A percentile compares a stretch with the other conserved stretches of the same genome.
phyloP scores from a whole-genome alignment of 1,140 invertebrate genomes.

The Delia radicum region DNA sequence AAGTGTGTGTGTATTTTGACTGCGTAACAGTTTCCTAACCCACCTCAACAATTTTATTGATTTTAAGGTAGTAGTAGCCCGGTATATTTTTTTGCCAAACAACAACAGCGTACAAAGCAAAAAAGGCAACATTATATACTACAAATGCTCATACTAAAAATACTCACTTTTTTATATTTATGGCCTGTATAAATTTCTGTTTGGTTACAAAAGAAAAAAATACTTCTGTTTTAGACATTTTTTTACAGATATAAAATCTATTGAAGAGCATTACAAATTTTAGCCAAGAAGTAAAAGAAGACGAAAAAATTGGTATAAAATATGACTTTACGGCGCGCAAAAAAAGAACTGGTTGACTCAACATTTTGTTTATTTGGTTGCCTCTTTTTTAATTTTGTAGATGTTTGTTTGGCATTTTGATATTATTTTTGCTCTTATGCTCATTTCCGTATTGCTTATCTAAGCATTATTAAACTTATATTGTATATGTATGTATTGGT shows the following conservation, averaged over 20 bases:
- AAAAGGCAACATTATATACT: background rate
- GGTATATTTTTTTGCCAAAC: background rate
- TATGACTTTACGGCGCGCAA: background rate
- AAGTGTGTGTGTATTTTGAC: slow-evolving; percentile 29
- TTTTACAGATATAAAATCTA: background rate
- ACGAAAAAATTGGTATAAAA: background rate
- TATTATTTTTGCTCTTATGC: background rate
- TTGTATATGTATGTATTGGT: background rate
- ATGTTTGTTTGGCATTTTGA: background rate
- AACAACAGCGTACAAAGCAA: background rate
- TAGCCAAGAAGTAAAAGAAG: background rate
- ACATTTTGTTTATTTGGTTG: background rate
- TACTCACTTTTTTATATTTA: background rate
- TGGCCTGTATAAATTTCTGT: background rate
- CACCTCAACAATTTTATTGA: slow-evolving; percentile 57
- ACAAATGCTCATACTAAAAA: background rate
- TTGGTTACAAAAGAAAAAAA: background rate
- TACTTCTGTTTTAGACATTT: too few relatives aligned
- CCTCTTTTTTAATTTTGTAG: background rate
- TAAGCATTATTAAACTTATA: background rate
- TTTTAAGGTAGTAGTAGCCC: slow-evolving; percentile 33
- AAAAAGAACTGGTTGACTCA: background rate
- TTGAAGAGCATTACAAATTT: background rate
- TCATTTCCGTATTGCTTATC: background rate
- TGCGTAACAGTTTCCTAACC: slow-evolving; percentile 56